phyloP scores from a whole-genome alignment of 2,797 vertebrate genomes.

The Hippopotamyrus pictus region DNA sequence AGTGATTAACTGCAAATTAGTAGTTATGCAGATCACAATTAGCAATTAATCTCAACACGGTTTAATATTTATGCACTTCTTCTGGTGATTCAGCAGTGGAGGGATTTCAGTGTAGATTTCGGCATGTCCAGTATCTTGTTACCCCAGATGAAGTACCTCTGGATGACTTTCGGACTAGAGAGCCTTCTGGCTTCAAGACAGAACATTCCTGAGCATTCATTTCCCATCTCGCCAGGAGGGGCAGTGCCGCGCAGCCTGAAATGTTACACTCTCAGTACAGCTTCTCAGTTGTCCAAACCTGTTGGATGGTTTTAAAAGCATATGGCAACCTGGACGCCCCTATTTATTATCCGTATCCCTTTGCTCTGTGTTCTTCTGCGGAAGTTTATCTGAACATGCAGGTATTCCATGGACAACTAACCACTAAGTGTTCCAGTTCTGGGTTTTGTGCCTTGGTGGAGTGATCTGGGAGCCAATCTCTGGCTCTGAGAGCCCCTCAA shows the following conservation, averaged over 20 bases:
- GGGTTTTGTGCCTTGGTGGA: background rate
- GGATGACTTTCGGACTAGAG: background rate
- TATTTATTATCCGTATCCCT: background rate
- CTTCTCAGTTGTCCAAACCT: constrained; percentile 1
- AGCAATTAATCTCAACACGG: background rate
- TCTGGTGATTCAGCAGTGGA: background rate
- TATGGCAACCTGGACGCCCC: constrained; percentile 4
- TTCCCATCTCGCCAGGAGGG: background rate
- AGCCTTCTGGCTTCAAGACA: background rate
- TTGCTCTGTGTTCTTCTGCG: background rate
- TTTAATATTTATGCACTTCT: background rate
- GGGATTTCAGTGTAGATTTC: background rate
- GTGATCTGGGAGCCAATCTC: background rate
- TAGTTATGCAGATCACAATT: background rate
- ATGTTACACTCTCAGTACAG: background rate
- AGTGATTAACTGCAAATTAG: background rate
- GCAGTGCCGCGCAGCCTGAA: background rate
- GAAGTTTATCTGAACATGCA: constrained; percentile 6
- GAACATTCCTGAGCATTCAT: constrained; percentile 19
- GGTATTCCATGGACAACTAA: background rate
- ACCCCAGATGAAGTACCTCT: background rate
- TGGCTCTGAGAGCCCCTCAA: background rate
- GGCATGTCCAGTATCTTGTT: background rate
- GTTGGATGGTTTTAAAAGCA: background rate
- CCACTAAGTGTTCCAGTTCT: background rate